Conservation (phyloP, 1,140 invertebrate species). For the Goniozus legneri region DNA sequence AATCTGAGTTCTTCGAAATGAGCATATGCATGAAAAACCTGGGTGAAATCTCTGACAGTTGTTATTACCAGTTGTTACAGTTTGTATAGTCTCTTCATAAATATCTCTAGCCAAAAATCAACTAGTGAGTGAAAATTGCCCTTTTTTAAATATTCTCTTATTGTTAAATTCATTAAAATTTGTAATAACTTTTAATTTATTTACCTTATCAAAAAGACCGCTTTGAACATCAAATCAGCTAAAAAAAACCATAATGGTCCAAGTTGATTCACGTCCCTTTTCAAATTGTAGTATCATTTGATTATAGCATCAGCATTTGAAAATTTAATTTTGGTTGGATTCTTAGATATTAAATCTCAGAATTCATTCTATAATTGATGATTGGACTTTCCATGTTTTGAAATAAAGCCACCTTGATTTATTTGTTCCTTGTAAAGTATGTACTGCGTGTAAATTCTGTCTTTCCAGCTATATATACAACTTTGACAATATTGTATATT, state of each 20-base stretch:
- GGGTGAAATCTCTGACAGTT: slow-evolving; percentile 96
- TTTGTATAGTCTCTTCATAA: slow-evolving; percentile 98
- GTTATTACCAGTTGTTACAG: too few relatives aligned
- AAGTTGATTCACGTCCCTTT: slow-evolving; percentile 94
- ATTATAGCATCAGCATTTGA: slow-evolving; percentile 99
- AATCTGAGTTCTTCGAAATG: slow-evolving; percentile 97
- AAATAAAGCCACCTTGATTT: slow-evolving; percentile 95
- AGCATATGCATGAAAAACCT: slow-evolving; percentile 98
- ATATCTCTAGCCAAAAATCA: slow-evolving; percentile 88
- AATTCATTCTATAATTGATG: slow-evolving; percentile 99
- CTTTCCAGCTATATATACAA: slow-evolving; percentile 79
- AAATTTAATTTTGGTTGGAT: slow-evolving; percentile 90
- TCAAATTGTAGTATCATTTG: slow-evolving; percentile 88
- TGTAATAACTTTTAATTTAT: slow-evolving; percentile 9
- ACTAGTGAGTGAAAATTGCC: too few relatives aligned
- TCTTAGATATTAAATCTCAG: slow-evolving; percentile 96
- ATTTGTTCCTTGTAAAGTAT: slow-evolving; percentile 88
- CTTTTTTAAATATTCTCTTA: too few relatives aligned
- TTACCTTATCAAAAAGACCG: slow-evolving; percentile 89
- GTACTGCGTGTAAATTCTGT: slow-evolving; percentile 79
- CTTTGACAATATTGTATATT: too few relatives aligned
- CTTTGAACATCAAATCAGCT: slow-evolving; percentile 96
- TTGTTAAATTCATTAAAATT: not conserved
- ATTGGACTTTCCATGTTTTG: slow-evolving; percentile 98
- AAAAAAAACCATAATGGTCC: slow-evolving; percentile 98